phyloP scores from a whole-genome alignment of 2,888 invertebrate genomes.

The Lasioglossum oenotherae region DNA sequence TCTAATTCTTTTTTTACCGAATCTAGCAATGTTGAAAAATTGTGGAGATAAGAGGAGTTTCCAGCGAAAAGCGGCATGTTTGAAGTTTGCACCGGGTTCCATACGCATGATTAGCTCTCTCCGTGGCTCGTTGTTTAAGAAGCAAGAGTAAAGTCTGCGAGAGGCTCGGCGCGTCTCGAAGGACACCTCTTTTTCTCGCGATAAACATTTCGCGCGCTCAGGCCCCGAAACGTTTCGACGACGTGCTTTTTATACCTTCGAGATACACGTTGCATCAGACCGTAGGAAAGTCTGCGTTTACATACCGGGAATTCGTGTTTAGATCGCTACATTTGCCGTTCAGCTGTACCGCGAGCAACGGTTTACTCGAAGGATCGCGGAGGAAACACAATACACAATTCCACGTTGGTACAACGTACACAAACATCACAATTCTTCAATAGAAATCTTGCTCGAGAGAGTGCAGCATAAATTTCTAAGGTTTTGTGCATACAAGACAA shows the following conservation, averaged over 20 bases:
- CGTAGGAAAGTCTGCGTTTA: conserved; percentile 67
- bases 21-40: neutral
- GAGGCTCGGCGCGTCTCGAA: neutral
- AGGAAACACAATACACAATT: neutral
- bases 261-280: conserved; percentile 50
- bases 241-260: conserved; percentile 44
- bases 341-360: conserved; percentile 61
- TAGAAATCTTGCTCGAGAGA: too few relatives aligned
- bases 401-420: neutral
- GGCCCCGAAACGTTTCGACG: conserved; percentile 17
- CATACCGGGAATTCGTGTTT: conserved; percentile 64
- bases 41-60: neutral
- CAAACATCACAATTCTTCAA: neutral
- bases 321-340: conserved; percentile 68
- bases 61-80: neutral
- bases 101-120: neutral
- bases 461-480: too few relatives aligned
- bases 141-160: conserved; percentile 5
- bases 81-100: neutral
- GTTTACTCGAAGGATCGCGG: conserved; percentile 59
- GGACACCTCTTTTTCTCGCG: conserved; percentile 20
- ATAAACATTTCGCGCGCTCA: conserved; percentile 20
- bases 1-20: neutral
- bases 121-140: conserved; percentile 4
- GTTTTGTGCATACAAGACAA: too few relatives aligned